Base-by-base conservation (phyloP, 2,888 invertebrate species). In the Drosophila prostipennis region DNA sequence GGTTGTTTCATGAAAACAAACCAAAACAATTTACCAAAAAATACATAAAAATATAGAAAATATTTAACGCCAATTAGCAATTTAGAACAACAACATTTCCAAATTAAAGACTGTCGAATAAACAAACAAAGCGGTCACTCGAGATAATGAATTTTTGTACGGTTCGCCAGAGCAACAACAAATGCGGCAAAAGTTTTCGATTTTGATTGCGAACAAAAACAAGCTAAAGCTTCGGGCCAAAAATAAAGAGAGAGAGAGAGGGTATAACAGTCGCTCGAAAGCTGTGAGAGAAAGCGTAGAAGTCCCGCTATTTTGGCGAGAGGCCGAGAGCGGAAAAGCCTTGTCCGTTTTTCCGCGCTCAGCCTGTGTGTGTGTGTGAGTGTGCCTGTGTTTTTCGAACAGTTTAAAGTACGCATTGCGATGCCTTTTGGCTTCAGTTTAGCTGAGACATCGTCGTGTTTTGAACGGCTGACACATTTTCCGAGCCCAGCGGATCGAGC, bases 351-450 rank as follows among this genome's bases (percentile, higher is more conserved):
- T 16, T 48, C 46, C 46, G 45, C 45, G 16, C 36, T 39, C 34
- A 26, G 52, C 19, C 10, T 34, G 34, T 73, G 65, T 61, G 16
- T 40, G 32, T 19, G 23, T 29, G 8, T 32, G 63, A 36, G 36
- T 23, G 42, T 43, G 34, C 53, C 36, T 14, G 39, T 52, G 53
- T 69, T 40, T 76, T 77, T 80, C 84, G 80, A 67, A 87, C 85
- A 86, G 80, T 89, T 90, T 86, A 88, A 90, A 90, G 88, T 83
- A 80, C 81, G 87, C 82, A 84, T 74, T 81, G 81, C 80, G 80
- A 80, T 80, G 80, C 80, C 74, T 75, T 85, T 86, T 76, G 74
- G 60, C 37, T 64, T 52, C 64, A 60, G 64, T 67, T 56, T 51
- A 59, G 54, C 57, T 55, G 61, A 56, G 59, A 63, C 42, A 39